A percentile compares a stretch with the other conserved stretches of the same genome.
Conservation (phyloP, 2,888 invertebrate genomes). For the Euphydryas editha region DNA sequence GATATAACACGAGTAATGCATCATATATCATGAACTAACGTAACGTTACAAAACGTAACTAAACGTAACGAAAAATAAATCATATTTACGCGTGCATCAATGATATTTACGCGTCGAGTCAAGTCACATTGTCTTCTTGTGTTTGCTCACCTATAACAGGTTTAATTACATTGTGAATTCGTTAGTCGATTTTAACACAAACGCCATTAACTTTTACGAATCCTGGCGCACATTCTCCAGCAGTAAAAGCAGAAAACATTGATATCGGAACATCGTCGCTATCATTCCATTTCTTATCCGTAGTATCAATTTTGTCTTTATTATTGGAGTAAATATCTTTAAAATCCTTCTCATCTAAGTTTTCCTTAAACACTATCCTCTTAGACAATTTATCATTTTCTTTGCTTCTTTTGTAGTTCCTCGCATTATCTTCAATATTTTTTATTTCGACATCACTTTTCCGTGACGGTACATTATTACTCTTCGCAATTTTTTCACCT, state of each 20-base stretch:
- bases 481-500: neutral
- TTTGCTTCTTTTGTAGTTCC: neutral
- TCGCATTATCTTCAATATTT: neutral
- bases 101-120: no score
- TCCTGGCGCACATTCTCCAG: conserved; percentile 29
- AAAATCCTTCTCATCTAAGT: neutral
- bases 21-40: no score
- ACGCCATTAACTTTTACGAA: conserved; percentile 23
- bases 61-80: no score
- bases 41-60: no score
- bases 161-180: neutral
- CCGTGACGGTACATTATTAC: neutral
- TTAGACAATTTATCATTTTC: neutral
- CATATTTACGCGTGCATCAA: no score
- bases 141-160: no score
- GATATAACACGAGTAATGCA: no score
- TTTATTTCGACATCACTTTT: no score
- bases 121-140: no score
- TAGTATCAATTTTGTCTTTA: neutral
- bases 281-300: neutral
- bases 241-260: conserved; percentile 14
- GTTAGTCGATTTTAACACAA: conserved; percentile 34
- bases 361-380: neutral
- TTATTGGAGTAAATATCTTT: neutral
- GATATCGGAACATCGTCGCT: neutral